Conservation (phyloP, 2,888 invertebrate genomes). For the Lochmaea crataegi region DNA sequence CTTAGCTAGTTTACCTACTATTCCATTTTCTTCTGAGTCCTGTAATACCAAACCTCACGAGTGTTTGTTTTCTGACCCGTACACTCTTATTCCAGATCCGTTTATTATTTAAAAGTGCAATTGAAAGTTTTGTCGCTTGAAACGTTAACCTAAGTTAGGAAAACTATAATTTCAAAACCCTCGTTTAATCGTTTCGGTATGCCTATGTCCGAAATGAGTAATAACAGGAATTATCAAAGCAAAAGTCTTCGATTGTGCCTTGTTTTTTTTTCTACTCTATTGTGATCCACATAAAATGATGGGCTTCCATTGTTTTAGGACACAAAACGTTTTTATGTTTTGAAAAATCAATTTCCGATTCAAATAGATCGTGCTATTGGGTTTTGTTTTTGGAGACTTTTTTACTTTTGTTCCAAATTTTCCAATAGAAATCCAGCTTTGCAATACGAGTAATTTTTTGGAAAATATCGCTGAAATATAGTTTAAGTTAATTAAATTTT, state of each 20-base stretch:
- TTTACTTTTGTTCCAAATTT: conserved; percentile 9
- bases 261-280: conserved; percentile 6
- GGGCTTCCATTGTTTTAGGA: conserved; percentile 12
- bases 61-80: too few species aligned
- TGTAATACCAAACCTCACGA: too few species aligned
- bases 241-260: conserved; percentile 17
- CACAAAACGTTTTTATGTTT: conserved; percentile 23
- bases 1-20: too few species aligned
- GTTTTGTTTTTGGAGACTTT: conserved; percentile 14
- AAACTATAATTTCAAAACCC: too few species aligned
- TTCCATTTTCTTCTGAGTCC: too few species aligned
- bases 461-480: not conserved
- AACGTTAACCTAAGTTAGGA: too few species aligned
- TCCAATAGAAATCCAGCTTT: not conserved
- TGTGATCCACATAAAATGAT: conserved; percentile 21
- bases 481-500: not conserved
- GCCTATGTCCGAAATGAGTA: conserved; percentile 3
- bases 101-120: too few species aligned
- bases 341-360: conserved; percentile 21
- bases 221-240: conserved; percentile 14
- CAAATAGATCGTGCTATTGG: conserved; percentile 15
- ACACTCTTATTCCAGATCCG: too few species aligned
- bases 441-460: not conserved
- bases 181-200: too few species aligned
- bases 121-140: too few species aligned